These are phyloP conservation scores for Stigmatopora argus DNA, from an alignment of 2,113 vertebrate species.

Conservation along the genomic window DNA sequence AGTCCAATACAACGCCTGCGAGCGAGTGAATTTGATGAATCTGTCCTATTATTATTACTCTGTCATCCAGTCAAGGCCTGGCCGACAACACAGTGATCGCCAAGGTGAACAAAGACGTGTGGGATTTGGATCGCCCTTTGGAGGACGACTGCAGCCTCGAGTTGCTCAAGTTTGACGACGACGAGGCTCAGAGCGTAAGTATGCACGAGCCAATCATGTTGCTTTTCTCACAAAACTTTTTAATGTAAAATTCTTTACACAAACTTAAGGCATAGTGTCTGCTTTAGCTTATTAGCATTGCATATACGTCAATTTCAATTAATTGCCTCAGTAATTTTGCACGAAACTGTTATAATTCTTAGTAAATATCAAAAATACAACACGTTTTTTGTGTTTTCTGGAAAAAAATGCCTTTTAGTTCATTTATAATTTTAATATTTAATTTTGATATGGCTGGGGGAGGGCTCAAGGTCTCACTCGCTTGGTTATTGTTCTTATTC, in stretches of 20 bases:
- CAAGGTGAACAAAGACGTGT: conserved; percentile 86
- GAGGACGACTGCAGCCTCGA: conserved; percentile 85
- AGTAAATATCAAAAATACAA: too few relatives aligned
- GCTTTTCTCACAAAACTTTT: not conserved
- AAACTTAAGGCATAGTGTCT: not conserved
- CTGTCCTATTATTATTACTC: not conserved
- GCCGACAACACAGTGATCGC: conserved; percentile 91
- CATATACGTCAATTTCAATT: too few relatives aligned
- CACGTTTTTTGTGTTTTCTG: too few relatives aligned
- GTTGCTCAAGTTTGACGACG: conserved; percentile 95
- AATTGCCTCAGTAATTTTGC: too few relatives aligned
- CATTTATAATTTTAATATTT: too few relatives aligned
- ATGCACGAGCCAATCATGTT: not conserved
- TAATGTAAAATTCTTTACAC: not conserved
- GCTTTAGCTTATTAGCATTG: not conserved
- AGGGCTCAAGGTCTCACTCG: too few relatives aligned
- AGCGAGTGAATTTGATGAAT: not conserved
- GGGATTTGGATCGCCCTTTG: conserved; percentile 92
- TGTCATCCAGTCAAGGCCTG: conserved; percentile 80
- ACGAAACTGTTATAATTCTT: too few relatives aligned
- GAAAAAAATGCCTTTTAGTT: too few relatives aligned
- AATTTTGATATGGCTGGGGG: too few relatives aligned
- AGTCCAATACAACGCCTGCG: not conserved
- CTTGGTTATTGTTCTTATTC: too few relatives aligned
- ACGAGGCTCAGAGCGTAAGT: conserved; percentile 94